Evolutionary conservation across 2,888 invertebrate genomes (phyloP), one percentile per base, ranked within the genome.

Genomic region (Seira ritae): DNA sequence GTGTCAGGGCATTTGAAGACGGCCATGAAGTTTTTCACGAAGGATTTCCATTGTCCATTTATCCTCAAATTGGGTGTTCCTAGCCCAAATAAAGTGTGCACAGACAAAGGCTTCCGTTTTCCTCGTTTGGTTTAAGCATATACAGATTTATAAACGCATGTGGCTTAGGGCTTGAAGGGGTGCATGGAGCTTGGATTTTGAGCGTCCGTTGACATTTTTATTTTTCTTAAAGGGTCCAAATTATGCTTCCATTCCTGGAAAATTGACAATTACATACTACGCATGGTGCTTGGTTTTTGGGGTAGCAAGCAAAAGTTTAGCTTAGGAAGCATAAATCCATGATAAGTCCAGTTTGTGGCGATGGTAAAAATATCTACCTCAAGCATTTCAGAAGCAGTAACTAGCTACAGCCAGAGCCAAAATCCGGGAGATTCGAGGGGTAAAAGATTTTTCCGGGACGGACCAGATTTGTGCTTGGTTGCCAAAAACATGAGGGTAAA

Each of bases 201-300:
- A 46, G 60, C 23, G 73, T 73, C 79, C 79, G 73, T 80, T 80
- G 73, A 80, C 79, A 80, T 55, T 68, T 73, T 65, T 37, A 17
- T 78, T 78, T 62, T 42, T 15, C 69, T 70, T 15, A 46, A 55
- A 42, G 42, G 17, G 55, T 31, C 31, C 31, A 31, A 4, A 70
- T 20, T 2, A 31, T 31, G 60, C 23, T 72, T 24, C 20, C 69
- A 69, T 80, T 80, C 80, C 73, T 80, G 80, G 80, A 80, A 79
- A 79, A 79, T 72, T 1, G 73, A 74, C 73, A 67, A 74, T 67
- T 73, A 66, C 67, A n/a, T 42, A 12, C 42, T 42, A 8, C 42
- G 12, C 42, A 42, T n/a, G n/a, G n/a, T 31, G 2, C 31, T 31
- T 31, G 24, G 65, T 60, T 66, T 31, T 8, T 31, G 31, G n/a